phyloP scores from a whole-genome alignment of 2,888 invertebrate species.

The Argyresthia goedartella region DNA sequence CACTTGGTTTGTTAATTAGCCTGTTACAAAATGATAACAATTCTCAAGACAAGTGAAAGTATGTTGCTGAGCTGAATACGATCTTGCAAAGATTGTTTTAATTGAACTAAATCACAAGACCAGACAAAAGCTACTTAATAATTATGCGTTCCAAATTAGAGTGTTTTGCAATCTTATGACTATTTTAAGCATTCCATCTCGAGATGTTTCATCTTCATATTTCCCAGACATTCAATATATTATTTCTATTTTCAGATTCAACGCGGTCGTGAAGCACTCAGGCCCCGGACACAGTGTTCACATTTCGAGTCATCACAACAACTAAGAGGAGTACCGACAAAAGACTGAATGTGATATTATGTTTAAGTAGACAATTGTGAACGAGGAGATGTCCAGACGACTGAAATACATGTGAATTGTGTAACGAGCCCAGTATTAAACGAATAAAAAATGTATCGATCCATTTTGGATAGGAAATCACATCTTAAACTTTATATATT shows the following conservation, averaged over 20 bases:
- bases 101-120: too few species aligned
- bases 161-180: too few species aligned
- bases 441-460: not conserved
- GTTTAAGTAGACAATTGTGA: not conserved
- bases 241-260: constrained; percentile 50
- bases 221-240: not conserved
- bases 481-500: not conserved
- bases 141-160: too few species aligned
- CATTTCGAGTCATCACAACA: constrained; percentile 45
- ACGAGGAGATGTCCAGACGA: too few species aligned
- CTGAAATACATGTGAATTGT: constrained; percentile 8
- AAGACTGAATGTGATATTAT: constrained; percentile 11
- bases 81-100: too few species aligned
- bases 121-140: too few species aligned
- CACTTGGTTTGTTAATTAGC: too few species aligned
- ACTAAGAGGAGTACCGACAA: constrained; percentile 19
- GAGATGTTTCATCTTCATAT: not conserved
- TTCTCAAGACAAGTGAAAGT: too few species aligned
- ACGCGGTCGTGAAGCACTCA: constrained; percentile 70
- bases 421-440: constrained; percentile 54
- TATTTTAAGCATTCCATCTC: too few species aligned
- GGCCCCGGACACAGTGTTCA: constrained; percentile 54
- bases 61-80: too few species aligned
- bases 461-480: not conserved
- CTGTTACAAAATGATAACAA: too few species aligned